Percentiles rank a stretch among this genome's conserved stretches.
phyloP scores from a whole-genome alignment of 2,888 invertebrate species.

The Pyralis farinalis region DNA sequence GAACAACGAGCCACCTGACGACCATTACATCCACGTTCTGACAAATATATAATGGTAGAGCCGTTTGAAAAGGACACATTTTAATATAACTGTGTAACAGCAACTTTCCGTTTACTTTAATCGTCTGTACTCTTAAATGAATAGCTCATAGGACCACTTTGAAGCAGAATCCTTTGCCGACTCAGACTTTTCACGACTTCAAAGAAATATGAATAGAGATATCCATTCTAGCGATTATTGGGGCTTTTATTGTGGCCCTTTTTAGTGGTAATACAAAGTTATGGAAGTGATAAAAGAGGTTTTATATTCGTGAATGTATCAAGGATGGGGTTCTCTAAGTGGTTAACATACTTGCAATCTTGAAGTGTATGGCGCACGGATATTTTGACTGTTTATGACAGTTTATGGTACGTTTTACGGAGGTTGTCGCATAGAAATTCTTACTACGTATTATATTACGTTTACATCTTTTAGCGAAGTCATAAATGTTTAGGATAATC shows the following conservation, averaged over 20 bases:
- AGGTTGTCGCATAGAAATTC: not conserved
- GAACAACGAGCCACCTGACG: too few relatives aligned
- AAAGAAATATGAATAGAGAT: not conserved
- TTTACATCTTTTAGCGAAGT: not conserved
- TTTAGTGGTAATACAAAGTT: not conserved
- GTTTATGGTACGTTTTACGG: not conserved
- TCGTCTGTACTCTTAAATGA: not conserved
- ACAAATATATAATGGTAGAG: too few relatives aligned
- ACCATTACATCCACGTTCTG: too few relatives aligned
- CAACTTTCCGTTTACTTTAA: not conserved
- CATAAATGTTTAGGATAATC: not conserved
- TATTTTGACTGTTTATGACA: not conserved
- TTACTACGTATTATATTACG: not conserved
- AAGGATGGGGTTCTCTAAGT: not conserved
- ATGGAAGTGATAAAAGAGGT: not conserved
- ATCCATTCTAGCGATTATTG: not conserved
- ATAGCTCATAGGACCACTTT: not conserved
- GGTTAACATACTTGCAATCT: not conserved
- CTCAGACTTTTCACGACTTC: not conserved
- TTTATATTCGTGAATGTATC: not conserved
- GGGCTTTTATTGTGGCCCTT: not conserved
- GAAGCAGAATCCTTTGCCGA: not conserved
- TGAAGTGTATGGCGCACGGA: not conserved
- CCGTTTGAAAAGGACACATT: too few relatives aligned
- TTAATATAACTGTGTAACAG: not conserved